Base-by-base conservation (phyloP, 2,113 vertebrate species). In the Bolborhynchus lineola region DNA sequence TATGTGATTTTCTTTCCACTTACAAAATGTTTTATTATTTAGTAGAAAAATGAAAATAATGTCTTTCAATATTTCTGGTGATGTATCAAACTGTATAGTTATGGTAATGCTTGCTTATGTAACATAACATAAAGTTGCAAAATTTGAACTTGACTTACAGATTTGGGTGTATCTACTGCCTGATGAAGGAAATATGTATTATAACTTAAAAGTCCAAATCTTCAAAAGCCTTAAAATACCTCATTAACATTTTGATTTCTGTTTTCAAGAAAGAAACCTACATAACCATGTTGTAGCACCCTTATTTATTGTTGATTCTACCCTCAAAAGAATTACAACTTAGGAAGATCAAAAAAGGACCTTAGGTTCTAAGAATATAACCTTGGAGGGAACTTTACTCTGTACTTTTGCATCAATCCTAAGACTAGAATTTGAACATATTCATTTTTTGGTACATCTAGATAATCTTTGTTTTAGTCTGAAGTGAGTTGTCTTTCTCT, bases 1-100 rank as follows among this genome's bases (percentile, higher is more conserved):
- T 37, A 68, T 60, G n/a, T 65, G 16, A 9, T 68, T 84, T 95
- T 86, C 44, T 84, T 80, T 74, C 23, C 26, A 44, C 26, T 92
- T 84, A 71, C 16, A 72, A 53, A 87, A 63, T 41, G 25, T 87
- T 93, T 80, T 10, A 71, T 88, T 92, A 81, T 63, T 93, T 79
- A 76, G 26, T 37, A 69, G 70, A 97, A 86, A 69, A 63, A 93
- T 74, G 19, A 94, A 94, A 94, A 86, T 74, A 79, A 90, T 37
- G 2, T 78, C 9, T 64, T 91, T 78, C 39, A 90, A 23, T 63
- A 79, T 75, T 94, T 93, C 69, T 46, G 6, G 53, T 95, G 63
- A 23, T 57, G 19, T 44, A 50, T 3, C 3, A 50, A 86, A 76
- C 17, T 57, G 3, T 82, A 35, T 14, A 26, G 4, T 33, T 55